These are phyloP conservation scores for Drosophila nikananu DNA, from an alignment of 1,140 invertebrate genomes.

Conservation along the genomic window DNA sequence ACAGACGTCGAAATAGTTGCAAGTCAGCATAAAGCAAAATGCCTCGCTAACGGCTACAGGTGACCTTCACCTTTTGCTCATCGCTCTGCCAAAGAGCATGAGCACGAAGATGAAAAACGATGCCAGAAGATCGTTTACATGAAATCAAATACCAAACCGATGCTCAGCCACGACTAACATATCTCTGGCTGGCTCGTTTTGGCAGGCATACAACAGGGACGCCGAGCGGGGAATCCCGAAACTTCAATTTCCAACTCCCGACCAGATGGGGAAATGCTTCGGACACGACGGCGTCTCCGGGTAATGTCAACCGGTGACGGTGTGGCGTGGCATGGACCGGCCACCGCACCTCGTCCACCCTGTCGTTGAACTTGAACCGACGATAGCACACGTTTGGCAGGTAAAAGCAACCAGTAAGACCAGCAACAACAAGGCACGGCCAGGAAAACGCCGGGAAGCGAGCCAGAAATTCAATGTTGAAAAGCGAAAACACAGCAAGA, in stretches of 20 bases:
- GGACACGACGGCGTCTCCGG: neutral
- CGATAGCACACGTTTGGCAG: slow-evolving; percentile 27
- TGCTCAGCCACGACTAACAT: slow-evolving; percentile 13
- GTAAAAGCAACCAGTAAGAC: slow-evolving; percentile 31
- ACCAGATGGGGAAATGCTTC: slow-evolving; percentile 7
- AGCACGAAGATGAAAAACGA: slow-evolving; percentile 33
- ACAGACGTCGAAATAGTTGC: slow-evolving; percentile 13
- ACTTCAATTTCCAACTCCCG: neutral
- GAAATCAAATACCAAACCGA: slow-evolving; percentile 36
- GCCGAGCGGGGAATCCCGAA: slow-evolving; percentile 3
- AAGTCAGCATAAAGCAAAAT: slow-evolving; percentile 22
- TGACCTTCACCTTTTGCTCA: slow-evolving; percentile 55
- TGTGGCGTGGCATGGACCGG: slow-evolving; percentile 2
- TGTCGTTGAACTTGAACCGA: slow-evolving; percentile 65
- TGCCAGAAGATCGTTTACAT: slow-evolving; percentile 41
- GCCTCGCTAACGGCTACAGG: slow-evolving; percentile 21
- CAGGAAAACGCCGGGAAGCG: slow-evolving; percentile 32
- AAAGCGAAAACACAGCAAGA: slow-evolving; percentile 41
- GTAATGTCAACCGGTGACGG: slow-evolving; percentile 4
- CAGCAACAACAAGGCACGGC: slow-evolving; percentile 7
- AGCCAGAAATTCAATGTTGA: slow-evolving; percentile 30
- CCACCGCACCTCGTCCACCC: slow-evolving; percentile 26
- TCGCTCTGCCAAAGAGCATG: slow-evolving; percentile 13
- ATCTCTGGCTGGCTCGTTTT: slow-evolving; percentile 9
- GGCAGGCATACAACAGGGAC: slow-evolving; percentile 9